Evolutionary conservation across 2,888 invertebrate species (phyloP).

Genomic region (Drosophila mulleri): DNA sequence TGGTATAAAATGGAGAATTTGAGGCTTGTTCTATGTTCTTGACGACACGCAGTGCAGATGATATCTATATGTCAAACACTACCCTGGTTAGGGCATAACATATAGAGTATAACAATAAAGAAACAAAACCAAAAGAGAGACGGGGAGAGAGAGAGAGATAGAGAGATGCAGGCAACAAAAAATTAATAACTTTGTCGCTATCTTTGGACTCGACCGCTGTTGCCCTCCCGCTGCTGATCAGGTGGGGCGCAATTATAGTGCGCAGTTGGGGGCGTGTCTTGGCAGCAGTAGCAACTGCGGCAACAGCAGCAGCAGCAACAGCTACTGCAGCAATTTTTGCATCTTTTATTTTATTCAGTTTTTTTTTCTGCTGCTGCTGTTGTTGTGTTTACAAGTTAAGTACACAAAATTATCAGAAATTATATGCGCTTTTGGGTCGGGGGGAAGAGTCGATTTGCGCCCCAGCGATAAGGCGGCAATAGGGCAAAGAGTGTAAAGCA

Average conservation of each 20-base stretch:
- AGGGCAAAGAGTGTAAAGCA: conserved; percentile 28
- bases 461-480: conserved; percentile 41
- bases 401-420: conserved; percentile 80
- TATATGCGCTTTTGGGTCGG: conserved; percentile 72
- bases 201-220: conserved; percentile 34
- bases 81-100: neutral
- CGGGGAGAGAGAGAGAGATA: neutral
- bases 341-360: conserved; percentile 37
- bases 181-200: conserved; percentile 57
- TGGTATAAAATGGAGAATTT: neutral
- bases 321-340: conserved; percentile 31
- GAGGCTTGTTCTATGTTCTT: neutral
- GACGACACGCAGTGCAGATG: neutral
- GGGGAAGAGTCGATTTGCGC: conserved; percentile 49
- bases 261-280: conserved; percentile 55
- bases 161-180: conserved; percentile 14
- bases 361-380: conserved; percentile 27
- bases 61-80: neutral
- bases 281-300: conserved; percentile 28
- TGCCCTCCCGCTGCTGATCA: conserved; percentile 63
- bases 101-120: conserved; percentile 13
- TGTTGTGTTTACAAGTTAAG: conserved; percentile 64
- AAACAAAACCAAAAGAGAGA: neutral
- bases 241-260: conserved; percentile 75
- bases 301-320: conserved; percentile 12